Evolutionary conservation across 2,113 vertebrate genomes (phyloP).

Genomic region (Cercopithecus mona): DNA sequence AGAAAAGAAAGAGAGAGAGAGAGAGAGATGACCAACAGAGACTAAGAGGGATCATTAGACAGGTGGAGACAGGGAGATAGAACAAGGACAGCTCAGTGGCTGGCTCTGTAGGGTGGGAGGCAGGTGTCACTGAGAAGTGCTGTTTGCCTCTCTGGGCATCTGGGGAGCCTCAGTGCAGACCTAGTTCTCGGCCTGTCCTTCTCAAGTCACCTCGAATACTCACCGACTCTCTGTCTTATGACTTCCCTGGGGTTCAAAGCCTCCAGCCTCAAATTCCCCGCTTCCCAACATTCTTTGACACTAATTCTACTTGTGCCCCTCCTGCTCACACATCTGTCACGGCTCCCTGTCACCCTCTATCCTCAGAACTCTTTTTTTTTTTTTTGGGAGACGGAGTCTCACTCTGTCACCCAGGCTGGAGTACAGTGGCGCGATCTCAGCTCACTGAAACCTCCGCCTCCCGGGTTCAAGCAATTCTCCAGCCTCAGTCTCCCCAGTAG

Average conservation of each 20-base stretch:
- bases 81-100: too few species aligned
- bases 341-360: neutral
- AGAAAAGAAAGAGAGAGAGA: neutral
- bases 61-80: too few species aligned
- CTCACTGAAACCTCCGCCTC: too few species aligned
- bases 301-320: neutral
- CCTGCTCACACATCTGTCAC: neutral
- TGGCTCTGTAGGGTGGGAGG: neutral
- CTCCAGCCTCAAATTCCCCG: neutral
- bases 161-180: neutral
- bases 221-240: neutral
- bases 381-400: too few species aligned
- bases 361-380: neutral
- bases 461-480: too few species aligned
- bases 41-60: neutral
- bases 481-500: too few species aligned
- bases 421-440: accelerated
- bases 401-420: too few species aligned
- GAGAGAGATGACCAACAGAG: neutral
- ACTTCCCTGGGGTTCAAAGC: neutral
- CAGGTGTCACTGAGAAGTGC: too few species aligned
- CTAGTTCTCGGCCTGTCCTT: neutral
- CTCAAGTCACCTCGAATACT: neutral
- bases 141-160: neutral
- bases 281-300: neutral